A percentile compares a stretch with the other conserved stretches of the same genome.
phyloP scores from a whole-genome alignment of 2,888 invertebrate genomes.

The Papilio gigon region DNA sequence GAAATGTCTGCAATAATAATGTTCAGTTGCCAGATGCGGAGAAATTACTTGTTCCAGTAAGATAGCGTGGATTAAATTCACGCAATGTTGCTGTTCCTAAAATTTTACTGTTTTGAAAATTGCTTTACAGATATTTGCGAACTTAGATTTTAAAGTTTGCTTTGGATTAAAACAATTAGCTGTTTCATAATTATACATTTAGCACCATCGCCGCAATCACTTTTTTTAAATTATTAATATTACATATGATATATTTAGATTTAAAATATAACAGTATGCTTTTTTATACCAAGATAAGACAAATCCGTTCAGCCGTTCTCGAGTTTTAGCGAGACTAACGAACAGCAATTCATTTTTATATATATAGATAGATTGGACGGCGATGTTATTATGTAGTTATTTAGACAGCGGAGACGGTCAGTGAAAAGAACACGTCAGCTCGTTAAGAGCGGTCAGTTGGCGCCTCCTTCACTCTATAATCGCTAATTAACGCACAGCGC shows the following conservation, averaged over 20 bases:
- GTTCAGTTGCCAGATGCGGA: slow-evolving; percentile 44
- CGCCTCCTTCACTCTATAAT: slow-evolving; percentile 26
- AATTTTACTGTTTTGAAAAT: slow-evolving; percentile 12
- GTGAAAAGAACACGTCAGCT: background rate
- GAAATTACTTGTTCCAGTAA: slow-evolving; percentile 35
- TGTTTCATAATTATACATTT: background rate
- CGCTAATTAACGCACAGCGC: slow-evolving; percentile 34
- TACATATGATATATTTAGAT: no score
- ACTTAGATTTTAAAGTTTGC: background rate
- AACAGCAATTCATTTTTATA: no score
- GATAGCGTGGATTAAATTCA: slow-evolving; percentile 26
- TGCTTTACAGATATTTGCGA: slow-evolving; percentile 23
- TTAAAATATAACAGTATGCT: no score
- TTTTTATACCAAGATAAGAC: no score
- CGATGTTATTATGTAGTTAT: no score
- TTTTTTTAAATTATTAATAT: no score
- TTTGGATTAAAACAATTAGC: background rate
- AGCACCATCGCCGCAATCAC: no score
- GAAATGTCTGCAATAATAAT: slow-evolving; percentile 59
- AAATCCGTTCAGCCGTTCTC: no score
- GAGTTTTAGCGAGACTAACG: no score
- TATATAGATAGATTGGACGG: no score
- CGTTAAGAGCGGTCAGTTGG: slow-evolving; percentile 18
- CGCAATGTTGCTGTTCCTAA: slow-evolving; percentile 19
- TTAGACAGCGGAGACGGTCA: no score